phyloP scores from a whole-genome alignment of 2,797 vertebrate genomes.

The Selene dorsalis region DNA sequence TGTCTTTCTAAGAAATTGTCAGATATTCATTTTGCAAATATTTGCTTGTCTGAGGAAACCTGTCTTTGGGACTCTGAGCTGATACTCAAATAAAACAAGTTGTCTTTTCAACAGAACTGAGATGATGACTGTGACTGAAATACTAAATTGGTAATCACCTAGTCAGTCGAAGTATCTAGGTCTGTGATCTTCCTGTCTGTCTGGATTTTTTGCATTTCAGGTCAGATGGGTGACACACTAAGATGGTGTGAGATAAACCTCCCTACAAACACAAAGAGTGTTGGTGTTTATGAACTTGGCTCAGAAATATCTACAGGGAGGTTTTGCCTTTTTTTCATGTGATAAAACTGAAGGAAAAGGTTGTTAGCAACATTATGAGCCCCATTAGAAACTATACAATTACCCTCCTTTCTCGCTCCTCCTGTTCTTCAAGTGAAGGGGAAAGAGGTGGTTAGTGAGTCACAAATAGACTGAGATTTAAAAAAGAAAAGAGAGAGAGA shows the following conservation, averaged over 20 bases:
- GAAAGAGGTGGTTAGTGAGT: background rate
- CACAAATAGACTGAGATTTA: background rate
- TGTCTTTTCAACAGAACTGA: background rate
- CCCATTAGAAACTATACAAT: background rate
- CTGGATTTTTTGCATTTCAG: constrained; percentile 68
- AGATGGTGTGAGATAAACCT: constrained; percentile 38
- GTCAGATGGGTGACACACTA: constrained; percentile 58
- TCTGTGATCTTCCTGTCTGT: constrained; percentile 20
- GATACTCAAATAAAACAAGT: background rate
- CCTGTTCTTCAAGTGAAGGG: background rate
- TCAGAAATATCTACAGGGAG: background rate
- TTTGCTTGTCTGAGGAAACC: background rate
- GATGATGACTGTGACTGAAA: constrained; percentile 18
- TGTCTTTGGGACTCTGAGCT: background rate
- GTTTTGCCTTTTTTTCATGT: too few relatives aligned
- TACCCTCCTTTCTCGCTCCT: background rate
- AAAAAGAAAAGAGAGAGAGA: background rate
- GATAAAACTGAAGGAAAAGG: background rate
- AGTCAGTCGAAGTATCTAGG: background rate
- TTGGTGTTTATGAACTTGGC: background rate
- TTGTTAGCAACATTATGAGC: background rate
- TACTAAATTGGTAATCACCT: constrained; percentile 8
- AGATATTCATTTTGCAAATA: background rate
- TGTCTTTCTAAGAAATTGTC: constrained; percentile 2
- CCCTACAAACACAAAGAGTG: constrained; percentile 17